Conservation (phyloP, 2,888 invertebrate genomes). For the Cyclophora albipunctata region DNA sequence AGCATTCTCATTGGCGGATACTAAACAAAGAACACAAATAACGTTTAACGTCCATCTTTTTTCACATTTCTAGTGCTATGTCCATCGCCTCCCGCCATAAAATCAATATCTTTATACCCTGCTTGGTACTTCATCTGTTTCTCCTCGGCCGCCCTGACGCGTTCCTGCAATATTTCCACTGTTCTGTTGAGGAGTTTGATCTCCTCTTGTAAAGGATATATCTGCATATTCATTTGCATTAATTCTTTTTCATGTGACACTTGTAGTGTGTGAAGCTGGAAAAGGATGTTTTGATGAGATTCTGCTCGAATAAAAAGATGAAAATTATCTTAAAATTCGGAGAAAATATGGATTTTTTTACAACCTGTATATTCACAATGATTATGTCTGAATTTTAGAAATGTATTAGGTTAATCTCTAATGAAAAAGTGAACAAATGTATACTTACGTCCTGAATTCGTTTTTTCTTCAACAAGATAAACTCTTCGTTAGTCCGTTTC, state of each 20-base stretch:
- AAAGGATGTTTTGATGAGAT: background rate
- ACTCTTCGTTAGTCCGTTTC: conserved; percentile 83
- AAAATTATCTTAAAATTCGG: background rate
- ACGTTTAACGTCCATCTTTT: conserved; percentile 29
- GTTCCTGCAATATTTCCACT: conserved; percentile 64
- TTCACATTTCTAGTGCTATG: conserved; percentile 12
- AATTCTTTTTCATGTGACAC: conserved; percentile 83
- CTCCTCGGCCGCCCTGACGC: conserved; percentile 50
- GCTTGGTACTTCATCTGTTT: conserved; percentile 49
- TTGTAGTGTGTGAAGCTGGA: conserved; percentile 84
- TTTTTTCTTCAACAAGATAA: conserved; percentile 84
- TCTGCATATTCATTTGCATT: conserved; percentile 77
- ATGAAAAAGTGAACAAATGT: too few species aligned
- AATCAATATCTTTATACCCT: conserved; percentile 34
- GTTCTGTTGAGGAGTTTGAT: conserved; percentile 76
- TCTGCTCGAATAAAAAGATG: too few species aligned
- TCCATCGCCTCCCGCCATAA: conserved; percentile 55
- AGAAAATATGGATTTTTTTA: conserved; percentile 4
- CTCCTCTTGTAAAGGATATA: conserved; percentile 76
- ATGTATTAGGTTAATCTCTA: too few species aligned
- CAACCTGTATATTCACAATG: background rate
- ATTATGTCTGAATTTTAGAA: too few species aligned
- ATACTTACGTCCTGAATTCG: conserved; percentile 85
- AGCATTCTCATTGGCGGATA: background rate
- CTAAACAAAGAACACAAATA: conserved; percentile 1